Conservation (phyloP, 2,797 vertebrate species). For the Fistularia tabacaria region DNA sequence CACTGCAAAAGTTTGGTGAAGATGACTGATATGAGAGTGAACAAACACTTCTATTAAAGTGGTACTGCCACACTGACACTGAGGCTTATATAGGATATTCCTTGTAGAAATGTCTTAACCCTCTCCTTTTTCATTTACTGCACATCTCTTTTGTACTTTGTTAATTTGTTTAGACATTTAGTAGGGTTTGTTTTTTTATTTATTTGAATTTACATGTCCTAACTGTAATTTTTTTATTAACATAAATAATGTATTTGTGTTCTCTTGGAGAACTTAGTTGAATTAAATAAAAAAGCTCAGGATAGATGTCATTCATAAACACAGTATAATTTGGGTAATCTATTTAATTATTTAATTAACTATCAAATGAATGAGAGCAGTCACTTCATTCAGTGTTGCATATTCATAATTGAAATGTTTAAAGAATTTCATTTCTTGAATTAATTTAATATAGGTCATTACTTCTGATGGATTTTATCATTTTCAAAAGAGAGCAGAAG, state of each 20-base stretch:
- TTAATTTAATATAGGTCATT: constrained; percentile 14
- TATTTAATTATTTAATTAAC: constrained; percentile 32
- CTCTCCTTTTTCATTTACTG: constrained; percentile 24
- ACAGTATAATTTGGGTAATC: constrained; percentile 39
- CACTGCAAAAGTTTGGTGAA: constrained; percentile 55
- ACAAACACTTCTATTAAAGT: constrained; percentile 28
- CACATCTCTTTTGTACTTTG: constrained; percentile 3
- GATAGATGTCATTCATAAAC: constrained; percentile 62
- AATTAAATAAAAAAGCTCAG: constrained; percentile 75
- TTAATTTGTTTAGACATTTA: constrained; percentile 21
- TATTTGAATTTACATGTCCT: constrained; percentile 36
- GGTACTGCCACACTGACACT: constrained; percentile 44
- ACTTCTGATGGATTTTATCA: constrained; percentile 12
- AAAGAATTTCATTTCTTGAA: constrained; percentile 9
- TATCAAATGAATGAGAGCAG: constrained; percentile 20
- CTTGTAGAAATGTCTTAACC: constrained; percentile 39
- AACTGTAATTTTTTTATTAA: constrained; percentile 35
- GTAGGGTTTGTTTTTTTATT: constrained; percentile 34
- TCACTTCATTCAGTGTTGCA: constrained; percentile 27
- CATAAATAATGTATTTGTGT: constrained; percentile 32
- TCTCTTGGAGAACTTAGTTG: constrained; percentile 47
- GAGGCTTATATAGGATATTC: constrained; percentile 39
- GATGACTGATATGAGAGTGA: constrained; percentile 42
- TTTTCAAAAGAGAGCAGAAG: constrained; percentile 32
- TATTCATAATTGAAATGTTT: constrained; percentile 24